Evolutionary conservation across 2,797 vertebrate species (phyloP), one percentile per base, ranked within the genome.

Genomic region (Rachycentron canadum): DNA sequence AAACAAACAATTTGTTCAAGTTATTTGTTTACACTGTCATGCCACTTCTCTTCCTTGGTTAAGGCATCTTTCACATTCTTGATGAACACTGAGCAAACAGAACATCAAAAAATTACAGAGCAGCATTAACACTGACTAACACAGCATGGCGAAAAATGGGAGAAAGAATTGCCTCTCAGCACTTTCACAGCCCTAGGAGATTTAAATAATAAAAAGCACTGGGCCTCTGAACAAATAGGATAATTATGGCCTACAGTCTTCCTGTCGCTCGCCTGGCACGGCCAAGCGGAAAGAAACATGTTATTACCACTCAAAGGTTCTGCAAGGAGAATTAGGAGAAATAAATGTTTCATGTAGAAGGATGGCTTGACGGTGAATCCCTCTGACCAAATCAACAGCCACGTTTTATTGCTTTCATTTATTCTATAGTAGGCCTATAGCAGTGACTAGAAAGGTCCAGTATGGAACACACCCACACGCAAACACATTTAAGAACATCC

Each of bases 121-220:
- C 86, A 34, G 86, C 92, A 93, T 95, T 95, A 95, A 93, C 90
- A 91, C 87, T 87, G 93, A 93, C 92, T 90, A 93, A 93, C 92
- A 84, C 89, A 90, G 93, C 92, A 93, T 93, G 93, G 95, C 90
- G 86, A 93, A 91, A 94, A 95, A 94, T 86, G 90, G 88, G 88
- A 86, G 84, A 92, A 93, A 93, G 92, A 91, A 84, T 86, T 85
- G 89, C 91, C 94, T 94, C 92, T 92, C 87, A 93, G 92, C 94
- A 92, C 92, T 94, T 92, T 93, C 91, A 89, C 93, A 92, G 93
- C 95, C 95, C 93, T 94, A 86, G 93, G 95, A 95, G 95, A 95
- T 96, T 95, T 96, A 95, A 96, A 96, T 96, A 96, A 96, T 95
- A 94, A 95, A 95, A 95, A 94, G 90, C 91, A 91, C 92, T 91